Conservation (phyloP, 2,113 vertebrate species). For the Kobus ellipsiprymnus region DNA sequence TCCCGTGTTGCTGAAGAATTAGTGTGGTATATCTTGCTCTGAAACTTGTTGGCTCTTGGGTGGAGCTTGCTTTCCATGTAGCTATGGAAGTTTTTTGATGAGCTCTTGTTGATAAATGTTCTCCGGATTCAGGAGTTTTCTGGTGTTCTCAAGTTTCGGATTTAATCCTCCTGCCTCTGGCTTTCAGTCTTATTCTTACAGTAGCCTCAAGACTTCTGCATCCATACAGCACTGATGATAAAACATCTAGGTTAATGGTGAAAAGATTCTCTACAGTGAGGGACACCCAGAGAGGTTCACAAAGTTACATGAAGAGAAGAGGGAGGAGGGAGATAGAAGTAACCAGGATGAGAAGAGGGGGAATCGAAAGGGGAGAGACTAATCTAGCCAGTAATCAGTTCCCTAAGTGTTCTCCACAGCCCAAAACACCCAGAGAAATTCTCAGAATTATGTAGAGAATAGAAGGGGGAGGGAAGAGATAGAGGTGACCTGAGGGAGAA, state of each 20-base stretch:
- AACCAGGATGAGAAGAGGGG: not conserved
- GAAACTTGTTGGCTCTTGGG: not conserved
- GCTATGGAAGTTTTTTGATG: not conserved
- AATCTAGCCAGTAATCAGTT: not conserved
- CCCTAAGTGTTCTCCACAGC: not conserved
- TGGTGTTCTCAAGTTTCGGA: not conserved
- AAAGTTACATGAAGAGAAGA: not conserved
- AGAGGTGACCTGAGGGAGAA: not conserved
- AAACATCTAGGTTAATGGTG: not conserved
- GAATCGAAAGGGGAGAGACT: not conserved
- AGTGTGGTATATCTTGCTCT: not conserved
- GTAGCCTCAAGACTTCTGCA: not conserved
- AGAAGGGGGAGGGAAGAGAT: not conserved
- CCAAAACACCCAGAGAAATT: not conserved
- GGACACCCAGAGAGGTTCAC: not conserved
- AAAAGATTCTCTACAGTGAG: not conserved
- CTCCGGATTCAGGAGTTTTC: not conserved
- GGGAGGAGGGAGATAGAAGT: not conserved
- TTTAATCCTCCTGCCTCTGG: not conserved
- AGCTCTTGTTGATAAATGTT: accelerated
- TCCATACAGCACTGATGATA: not conserved
- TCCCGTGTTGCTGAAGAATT: not conserved
- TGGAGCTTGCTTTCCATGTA: not conserved
- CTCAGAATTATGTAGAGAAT: not conserved
- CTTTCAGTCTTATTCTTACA: not conserved